Base-by-base conservation (phyloP, 2,888 invertebrate species). In the Sarcophaga caerulescens region DNA sequence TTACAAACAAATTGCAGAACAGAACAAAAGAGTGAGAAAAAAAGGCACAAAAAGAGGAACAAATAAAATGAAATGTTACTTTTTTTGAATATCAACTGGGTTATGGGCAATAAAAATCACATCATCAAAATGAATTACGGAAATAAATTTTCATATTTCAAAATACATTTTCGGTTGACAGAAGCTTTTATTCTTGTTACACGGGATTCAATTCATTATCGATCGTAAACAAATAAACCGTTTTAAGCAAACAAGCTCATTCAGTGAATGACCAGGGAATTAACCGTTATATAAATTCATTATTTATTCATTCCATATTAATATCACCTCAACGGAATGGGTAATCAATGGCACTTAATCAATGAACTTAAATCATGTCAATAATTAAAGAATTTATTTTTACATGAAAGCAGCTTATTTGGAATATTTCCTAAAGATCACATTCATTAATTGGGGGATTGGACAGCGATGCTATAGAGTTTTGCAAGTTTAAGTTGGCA, bases 81-180 rank as follows among this genome's bases (percentile, higher is more conserved):
- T 35, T 35, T 35, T 35, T 35, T 35, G 35, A 35, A 35, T 35
- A 35, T 35, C 8, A 35, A 35, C 35, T 35, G 35, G 44, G 19
- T 78, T 68, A 68, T 68, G 35, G 62, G 1, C 77, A 60, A 78
- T 84, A 78, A 84, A 78, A 69, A 74, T 73, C 77, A 68, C 68
- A 74, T 68, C 21, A 74, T 63, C 63, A 52, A 83, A 78, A 45
- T 73, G 4, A 78, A 78, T 68, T 73, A 52, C 73, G 68, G n/a
- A 73, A 78, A 78, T 73, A 69, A 78, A 78, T 81, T 76, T 65
- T 2, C 19, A 8, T 35, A 2, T 63, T 63, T n/a, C 17, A 23
- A 25, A 76, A 60, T 60, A 14, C 14, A n/a, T 70, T 25, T 35
- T 44, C 81, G 74, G 47, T 60, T 21, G 17, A 17, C 17, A 52